Evolutionary conservation across 2,113 vertebrate species (phyloP), one percentile per base, ranked within the genome.

Genomic region (Ameiurus melas): DNA sequence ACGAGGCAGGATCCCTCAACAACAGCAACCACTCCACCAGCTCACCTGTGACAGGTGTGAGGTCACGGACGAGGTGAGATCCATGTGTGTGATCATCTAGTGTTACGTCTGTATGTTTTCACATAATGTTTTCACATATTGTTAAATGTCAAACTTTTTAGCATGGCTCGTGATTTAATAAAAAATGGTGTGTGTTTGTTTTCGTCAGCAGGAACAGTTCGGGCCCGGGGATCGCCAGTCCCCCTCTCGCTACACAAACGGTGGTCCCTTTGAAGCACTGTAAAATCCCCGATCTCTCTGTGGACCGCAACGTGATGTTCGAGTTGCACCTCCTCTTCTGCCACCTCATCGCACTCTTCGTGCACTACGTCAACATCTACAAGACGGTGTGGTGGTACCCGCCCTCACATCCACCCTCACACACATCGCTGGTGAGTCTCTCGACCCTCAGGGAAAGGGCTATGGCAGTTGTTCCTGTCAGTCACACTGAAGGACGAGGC

Each of bases 371-470:
- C 95, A 99, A 99, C 95, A 99, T 99, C 96, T 99, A 99, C 95
- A 99, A 98, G 94, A 99, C 97, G 0, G 98, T 99, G 90, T 99
- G 98, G 98, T 99, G 98, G 98, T 99, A 99, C 87, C 98, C 98
- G 0, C 97, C 98, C 0, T 97, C 97, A 7, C 98, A 98, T 53
- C 98, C 98, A 0, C 98, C 98, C 3, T 99, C 98, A 0, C 97
- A 98, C 93, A 99, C 98, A 0, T 98, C 98, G 0, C 92, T 99
- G 97, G 98, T 99, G 93, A 96, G 98, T 91, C 25, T 17, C n/a
- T 84, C 20, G 0, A 27, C 60, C 5, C 39, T 30, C 14, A 19
- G 43, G 33, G 4, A 17, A 64, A 70, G n/a, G 20, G 30, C 16
- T 0, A 7, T 30, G 51, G 47, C 5, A 14, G 43, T 12, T 43